A percentile compares a stretch with the other conserved stretches of the same genome.
These are phyloP conservation scores for Miltochrista miniata DNA, from an alignment of 2,888 invertebrate species.

Conservation along the genomic window DNA sequence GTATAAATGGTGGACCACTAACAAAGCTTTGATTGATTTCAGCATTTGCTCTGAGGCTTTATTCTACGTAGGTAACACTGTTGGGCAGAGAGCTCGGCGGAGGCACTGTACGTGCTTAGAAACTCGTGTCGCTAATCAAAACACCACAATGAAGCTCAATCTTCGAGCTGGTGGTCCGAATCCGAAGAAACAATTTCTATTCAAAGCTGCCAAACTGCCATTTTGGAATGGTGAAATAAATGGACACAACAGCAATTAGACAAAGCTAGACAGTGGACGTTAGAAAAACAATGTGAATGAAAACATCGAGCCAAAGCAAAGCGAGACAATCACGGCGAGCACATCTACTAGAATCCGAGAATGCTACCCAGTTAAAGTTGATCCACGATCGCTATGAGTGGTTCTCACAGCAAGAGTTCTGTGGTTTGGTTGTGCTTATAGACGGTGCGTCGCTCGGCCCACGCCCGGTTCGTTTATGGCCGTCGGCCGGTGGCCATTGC, in stretches of 20 bases:
- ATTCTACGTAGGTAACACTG: conserved; percentile 5
- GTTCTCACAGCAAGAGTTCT: conserved; percentile 35
- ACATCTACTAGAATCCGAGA: conserved; percentile 50
- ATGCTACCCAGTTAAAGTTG: conserved; percentile 41
- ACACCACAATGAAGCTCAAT: conserved; percentile 14
- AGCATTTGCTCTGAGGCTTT: conserved; percentile 18
- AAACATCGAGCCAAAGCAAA: conserved; percentile 63
- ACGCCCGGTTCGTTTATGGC: conserved; percentile 73
- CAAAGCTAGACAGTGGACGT: conserved; percentile 53
- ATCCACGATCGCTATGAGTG: conserved; percentile 29
- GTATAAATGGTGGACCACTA: neutral
- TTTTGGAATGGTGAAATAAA: conserved; percentile 41
- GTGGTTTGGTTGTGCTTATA: conserved; percentile 51
- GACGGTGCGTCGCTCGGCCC: conserved; percentile 74
- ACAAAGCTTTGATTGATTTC: neutral
- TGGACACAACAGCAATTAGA: conserved; percentile 48
- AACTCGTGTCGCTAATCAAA: conserved; percentile 15
- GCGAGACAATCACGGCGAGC: conserved; percentile 61
- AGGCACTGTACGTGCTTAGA: conserved; percentile 8
- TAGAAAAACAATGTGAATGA: conserved; percentile 77
- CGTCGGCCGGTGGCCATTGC: conserved; percentile 72
- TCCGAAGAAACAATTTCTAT: conserved; percentile 14
- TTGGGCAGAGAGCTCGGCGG: conserved; percentile 11
- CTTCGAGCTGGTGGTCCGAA: conserved; percentile 13
- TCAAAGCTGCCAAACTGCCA: conserved; percentile 5